Percentiles rank a stretch among this genome's conserved stretches.
phyloP scores from a whole-genome alignment of 2,888 invertebrate species.

The Pyrrhosoma nymphula region DNA sequence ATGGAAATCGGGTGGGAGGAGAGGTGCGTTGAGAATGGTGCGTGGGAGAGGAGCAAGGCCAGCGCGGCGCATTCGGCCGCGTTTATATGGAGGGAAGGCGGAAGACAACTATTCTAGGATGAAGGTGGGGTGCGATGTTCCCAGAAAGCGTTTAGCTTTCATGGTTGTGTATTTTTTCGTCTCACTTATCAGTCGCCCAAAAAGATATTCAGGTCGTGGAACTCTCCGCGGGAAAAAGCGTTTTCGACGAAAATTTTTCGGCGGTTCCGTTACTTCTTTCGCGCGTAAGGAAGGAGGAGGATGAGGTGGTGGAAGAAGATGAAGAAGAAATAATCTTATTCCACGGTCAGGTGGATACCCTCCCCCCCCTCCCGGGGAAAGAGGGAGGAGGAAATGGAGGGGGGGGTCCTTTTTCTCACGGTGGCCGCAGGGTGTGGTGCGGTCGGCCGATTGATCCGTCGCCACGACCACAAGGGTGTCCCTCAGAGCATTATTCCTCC shows the following conservation, averaged over 20 bases:
- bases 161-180: background rate
- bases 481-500: background rate
- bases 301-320: too few relatives aligned
- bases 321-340: slow-evolving; percentile 6
- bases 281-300: background rate
- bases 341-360: background rate
- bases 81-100: background rate
- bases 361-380: background rate
- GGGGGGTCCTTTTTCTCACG: background rate
- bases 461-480: background rate
- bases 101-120: background rate
- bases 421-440: background rate
- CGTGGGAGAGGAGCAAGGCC: background rate
- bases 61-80: background rate
- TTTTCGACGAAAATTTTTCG: background rate
- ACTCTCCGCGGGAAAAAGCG: background rate
- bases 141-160: background rate
- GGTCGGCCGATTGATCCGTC: background rate
- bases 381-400: too few relatives aligned
- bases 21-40: background rate
- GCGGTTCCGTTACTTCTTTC: background rate
- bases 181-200: slow-evolving; percentile 27
- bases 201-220: slow-evolving; percentile 20
- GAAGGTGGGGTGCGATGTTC: background rate
- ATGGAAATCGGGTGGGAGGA: background rate